phyloP scores from a whole-genome alignment of 2,113 vertebrate genomes.

The Saguinus midas region DNA sequence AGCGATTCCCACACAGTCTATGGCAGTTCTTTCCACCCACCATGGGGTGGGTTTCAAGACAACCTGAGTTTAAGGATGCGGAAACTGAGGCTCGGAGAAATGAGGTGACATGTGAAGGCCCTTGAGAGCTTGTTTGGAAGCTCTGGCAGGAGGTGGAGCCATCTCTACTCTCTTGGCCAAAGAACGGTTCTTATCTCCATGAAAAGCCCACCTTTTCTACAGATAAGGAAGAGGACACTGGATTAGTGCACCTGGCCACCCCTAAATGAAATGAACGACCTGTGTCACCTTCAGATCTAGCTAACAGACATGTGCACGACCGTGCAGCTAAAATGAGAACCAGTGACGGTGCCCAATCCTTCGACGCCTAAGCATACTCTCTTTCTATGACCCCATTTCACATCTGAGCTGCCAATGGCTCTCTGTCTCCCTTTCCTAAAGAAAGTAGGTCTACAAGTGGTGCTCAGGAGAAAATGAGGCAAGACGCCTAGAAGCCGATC shows the following conservation, averaged over 20 bases:
- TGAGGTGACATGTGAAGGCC: not conserved
- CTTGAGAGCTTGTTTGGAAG: not conserved
- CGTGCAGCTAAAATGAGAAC: not conserved
- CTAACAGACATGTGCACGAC: accelerated
- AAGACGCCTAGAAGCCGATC: not conserved
- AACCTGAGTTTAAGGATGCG: not conserved
- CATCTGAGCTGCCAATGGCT: not conserved
- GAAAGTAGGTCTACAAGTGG: not conserved
- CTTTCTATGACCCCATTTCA: accelerated
- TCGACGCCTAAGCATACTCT: accelerated
- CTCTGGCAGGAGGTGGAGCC: not conserved
- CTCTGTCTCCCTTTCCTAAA: not conserved
- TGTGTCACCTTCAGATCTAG: not conserved
- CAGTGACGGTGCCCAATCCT: accelerated
- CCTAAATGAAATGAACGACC: not conserved
- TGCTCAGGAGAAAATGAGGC: not conserved
- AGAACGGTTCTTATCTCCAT: not conserved
- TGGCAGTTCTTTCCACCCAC: accelerated
- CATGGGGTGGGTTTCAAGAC: accelerated
- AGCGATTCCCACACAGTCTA: accelerated
- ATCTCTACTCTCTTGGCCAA: no score
- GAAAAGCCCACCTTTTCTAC: not conserved
- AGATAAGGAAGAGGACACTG: not conserved
- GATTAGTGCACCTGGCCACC: not conserved
- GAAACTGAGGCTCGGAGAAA: not conserved